Base-by-base conservation (phyloP, 2,888 invertebrate genomes). In the Molorchus minor region DNA sequence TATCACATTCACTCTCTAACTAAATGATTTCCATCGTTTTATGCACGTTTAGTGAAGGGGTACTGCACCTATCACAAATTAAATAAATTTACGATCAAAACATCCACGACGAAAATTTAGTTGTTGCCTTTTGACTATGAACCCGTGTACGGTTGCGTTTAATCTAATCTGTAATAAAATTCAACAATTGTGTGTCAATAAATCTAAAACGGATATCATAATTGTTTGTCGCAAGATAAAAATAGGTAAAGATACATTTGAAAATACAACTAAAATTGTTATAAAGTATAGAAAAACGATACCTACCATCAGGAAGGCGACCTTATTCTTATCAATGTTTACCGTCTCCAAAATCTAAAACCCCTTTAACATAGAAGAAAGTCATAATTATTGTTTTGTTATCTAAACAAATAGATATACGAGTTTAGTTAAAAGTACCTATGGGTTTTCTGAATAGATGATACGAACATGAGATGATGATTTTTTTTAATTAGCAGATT, bases 141-240 rank as follows among this genome's bases (percentile, higher is more conserved):
- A n/a, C n/a, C n/a, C n/a, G n/a, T n/a, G n/a, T n/a, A n/a, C n/a
- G n/a, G n/a, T n/a, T n/a, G n/a, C n/a, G n/a, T n/a, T 33, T 3
- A 10, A n/a, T n/a, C 10, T 33, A 33, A 33, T 33, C 12, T 3
- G 12, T 33, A 33, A 33, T 33, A 33, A 33, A 33, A 33, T 3
- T 7, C n/a, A 12, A 33, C 33, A 33, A 33, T 33, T 33, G 12
- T n/a, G 10, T 33, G 33, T 43, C 25, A 25, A 25, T 43, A 43
- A 25, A 43, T 21, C 25, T 12, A 25, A n/a, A 43, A 5, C 12
- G 33, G 25, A 43, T 25, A 43, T 43, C 20, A 43, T 43, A 21
- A 21, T 7, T 43, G 13, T 43, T 43, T 43, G 25, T 21, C 15
- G 5, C 5, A 12, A 21, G 43, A 43, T 43, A 43, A 43, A 43